Conservation (phyloP, 1,140 invertebrate genomes). For the Diplogasteroides magnus region DNA sequence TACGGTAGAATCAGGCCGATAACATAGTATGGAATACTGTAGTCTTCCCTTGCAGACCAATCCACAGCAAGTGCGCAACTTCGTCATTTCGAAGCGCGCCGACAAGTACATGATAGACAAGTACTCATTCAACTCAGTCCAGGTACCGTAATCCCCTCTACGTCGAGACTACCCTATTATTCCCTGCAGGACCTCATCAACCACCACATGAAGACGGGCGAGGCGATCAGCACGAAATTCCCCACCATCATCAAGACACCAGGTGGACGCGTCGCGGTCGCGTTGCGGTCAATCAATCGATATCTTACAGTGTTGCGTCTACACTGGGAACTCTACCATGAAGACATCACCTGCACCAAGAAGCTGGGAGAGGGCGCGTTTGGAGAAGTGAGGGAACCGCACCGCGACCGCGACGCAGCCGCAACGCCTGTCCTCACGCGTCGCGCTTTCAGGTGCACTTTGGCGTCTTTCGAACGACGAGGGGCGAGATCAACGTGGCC, state of each 20-base stretch:
- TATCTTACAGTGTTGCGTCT: constrained; percentile 1
- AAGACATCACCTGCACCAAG: constrained; percentile 19
- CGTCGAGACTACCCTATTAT: background rate
- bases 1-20: too few species aligned
- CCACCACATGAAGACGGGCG: background rate
- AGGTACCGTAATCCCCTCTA: background rate
- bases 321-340: constrained; percentile 29
- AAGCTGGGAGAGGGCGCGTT: constrained; percentile 31
- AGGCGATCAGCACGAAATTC: background rate
- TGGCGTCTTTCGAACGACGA: constrained; percentile 12
- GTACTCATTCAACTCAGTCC: background rate
- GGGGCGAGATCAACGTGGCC: constrained; percentile 10
- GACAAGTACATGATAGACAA: background rate
- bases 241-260: too few species aligned
- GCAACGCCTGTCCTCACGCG: too few species aligned
- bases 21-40: too few species aligned
- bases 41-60: background rate
- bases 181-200: background rate
- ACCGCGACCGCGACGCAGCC: too few species aligned
- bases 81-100: background rate
- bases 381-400: constrained; percentile 19
- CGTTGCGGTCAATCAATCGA: background rate
- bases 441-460: constrained; percentile 8
- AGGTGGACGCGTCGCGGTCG: background rate
- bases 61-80: background rate